Evolutionary conservation across 2,888 invertebrate genomes (phyloP).

Genomic region (Ecdyonurus torrentis): DNA sequence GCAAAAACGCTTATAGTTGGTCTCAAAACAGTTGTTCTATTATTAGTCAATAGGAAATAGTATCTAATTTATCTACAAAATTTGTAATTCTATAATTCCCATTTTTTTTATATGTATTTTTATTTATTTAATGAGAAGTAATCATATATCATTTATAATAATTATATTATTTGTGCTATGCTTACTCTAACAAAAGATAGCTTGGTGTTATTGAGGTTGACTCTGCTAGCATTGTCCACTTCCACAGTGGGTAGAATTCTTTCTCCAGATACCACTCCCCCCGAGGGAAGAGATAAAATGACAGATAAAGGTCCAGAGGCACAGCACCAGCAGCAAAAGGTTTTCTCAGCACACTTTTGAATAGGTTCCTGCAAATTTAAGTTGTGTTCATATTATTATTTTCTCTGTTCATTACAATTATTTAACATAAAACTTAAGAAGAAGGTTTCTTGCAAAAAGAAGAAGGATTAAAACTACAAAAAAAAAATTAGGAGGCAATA

Average conservation of each 20-base stretch:
- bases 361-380: constrained; percentile 47
- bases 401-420: too few relatives aligned
- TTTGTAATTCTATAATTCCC: too few relatives aligned
- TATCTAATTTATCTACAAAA: too few relatives aligned
- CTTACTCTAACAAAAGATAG: constrained; percentile 29
- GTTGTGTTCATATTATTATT: too few relatives aligned
- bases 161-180: too few relatives aligned
- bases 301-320: constrained; percentile 52
- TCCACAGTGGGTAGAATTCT: constrained; percentile 50
- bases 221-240: constrained; percentile 58
- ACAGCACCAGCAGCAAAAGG: constrained; percentile 65
- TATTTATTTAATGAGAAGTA: too few relatives aligned
- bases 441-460: too few relatives aligned
- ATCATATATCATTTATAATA: too few relatives aligned
- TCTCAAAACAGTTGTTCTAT: too few relatives aligned
- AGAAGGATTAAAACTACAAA: not conserved
- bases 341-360: constrained; percentile 50
- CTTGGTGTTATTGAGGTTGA: constrained; percentile 42
- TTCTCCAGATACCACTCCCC: constrained; percentile 64
- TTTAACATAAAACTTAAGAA: not conserved
- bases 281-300: constrained; percentile 48
- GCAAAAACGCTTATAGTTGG: too few relatives aligned
- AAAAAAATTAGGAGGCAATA: constrained; percentile 10
- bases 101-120: too few relatives aligned
- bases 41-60: too few relatives aligned